A percentile compares a stretch with the other conserved stretches of the same genome.
These are phyloP conservation scores for Acanthochromis polyacanthus DNA, from an alignment of 2,113 vertebrate species.

Conservation along the genomic window DNA sequence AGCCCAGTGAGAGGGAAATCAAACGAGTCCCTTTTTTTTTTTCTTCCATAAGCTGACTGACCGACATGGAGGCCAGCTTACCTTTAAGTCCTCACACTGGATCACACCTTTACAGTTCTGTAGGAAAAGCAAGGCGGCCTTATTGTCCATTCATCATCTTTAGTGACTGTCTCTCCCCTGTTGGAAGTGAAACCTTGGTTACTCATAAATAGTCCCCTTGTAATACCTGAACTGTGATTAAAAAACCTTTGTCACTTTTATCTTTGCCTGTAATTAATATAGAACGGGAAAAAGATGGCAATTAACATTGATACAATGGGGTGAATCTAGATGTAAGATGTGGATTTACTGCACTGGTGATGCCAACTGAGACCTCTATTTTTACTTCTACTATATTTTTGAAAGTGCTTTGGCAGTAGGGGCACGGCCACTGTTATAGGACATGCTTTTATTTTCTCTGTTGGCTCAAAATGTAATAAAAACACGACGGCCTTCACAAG, in stretches of 20 bases:
- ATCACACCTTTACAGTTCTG: constrained; percentile 33
- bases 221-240: constrained; percentile 22
- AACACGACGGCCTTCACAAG: neutral
- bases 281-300: constrained; percentile 17
- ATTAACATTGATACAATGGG: constrained; percentile 19
- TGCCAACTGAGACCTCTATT: neutral
- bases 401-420: neutral
- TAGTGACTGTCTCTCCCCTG: constrained; percentile 35
- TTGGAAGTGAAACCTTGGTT: constrained; percentile 31
- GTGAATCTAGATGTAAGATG: constrained; percentile 15
- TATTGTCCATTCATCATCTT: constrained; percentile 48
- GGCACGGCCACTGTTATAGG: neutral
- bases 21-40: constrained; percentile 71
- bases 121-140: neutral
- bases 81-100: constrained; percentile 51
- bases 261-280: constrained; percentile 34
- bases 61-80: constrained; percentile 22
- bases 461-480: neutral
- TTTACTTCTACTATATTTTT: neutral
- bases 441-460: neutral
- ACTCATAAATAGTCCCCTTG: constrained; percentile 41
- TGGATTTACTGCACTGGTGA: neutral
- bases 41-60: constrained; percentile 17
- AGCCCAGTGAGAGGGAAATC: constrained; percentile 75
- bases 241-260: constrained; percentile 44